Evolutionary conservation across 2,888 invertebrate species (phyloP).

Genomic region (Taenaris catops): DNA sequence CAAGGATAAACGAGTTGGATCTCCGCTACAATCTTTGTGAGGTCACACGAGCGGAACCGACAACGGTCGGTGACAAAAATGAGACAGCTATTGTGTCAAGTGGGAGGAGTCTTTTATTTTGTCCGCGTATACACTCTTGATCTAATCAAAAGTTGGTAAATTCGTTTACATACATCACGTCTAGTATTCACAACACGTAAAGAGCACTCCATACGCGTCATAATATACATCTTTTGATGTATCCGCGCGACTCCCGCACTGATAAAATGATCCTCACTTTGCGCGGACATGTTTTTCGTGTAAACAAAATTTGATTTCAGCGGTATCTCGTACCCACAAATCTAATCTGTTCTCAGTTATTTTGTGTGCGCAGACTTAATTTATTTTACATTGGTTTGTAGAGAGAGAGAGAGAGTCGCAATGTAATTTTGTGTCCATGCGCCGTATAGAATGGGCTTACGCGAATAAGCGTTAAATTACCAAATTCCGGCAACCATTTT

Average conservation of each 20-base stretch:
- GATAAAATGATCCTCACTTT: conserved; percentile 58
- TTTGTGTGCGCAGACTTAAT: conserved; percentile 36
- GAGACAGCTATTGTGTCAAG: conserved; percentile 28
- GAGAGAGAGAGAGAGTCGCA: conserved; percentile 17
- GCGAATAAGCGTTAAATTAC: conserved; percentile 22
- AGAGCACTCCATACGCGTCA: conserved; percentile 47
- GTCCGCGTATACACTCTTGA: conserved; percentile 52
- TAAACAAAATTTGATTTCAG: conserved; percentile 57
- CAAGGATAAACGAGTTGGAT: not conserved
- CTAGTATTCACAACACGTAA: conserved; percentile 67
- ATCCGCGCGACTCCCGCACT: conserved; percentile 44
- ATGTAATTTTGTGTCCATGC: conserved; percentile 21
- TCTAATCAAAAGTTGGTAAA: conserved; percentile 72
- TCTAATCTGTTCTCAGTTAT: conserved; percentile 46
- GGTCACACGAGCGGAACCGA: conserved; percentile 20
- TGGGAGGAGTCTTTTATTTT: conserved; percentile 42
- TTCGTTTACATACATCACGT: conserved; percentile 67
- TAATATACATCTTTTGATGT: conserved; percentile 51
- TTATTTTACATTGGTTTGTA: conserved; percentile 25
- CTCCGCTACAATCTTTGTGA: conserved; percentile 5
- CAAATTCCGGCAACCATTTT: conserved; percentile 9
- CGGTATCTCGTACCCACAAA: conserved; percentile 48
- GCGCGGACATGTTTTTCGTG: conserved; percentile 56
- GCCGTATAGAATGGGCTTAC: conserved; percentile 15
- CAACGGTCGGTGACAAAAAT: conserved; percentile 28